Evolutionary conservation across 2,888 invertebrate species (phyloP), one percentile per base, ranked within the genome.

Genomic region (Quadriops clusia): DNA sequence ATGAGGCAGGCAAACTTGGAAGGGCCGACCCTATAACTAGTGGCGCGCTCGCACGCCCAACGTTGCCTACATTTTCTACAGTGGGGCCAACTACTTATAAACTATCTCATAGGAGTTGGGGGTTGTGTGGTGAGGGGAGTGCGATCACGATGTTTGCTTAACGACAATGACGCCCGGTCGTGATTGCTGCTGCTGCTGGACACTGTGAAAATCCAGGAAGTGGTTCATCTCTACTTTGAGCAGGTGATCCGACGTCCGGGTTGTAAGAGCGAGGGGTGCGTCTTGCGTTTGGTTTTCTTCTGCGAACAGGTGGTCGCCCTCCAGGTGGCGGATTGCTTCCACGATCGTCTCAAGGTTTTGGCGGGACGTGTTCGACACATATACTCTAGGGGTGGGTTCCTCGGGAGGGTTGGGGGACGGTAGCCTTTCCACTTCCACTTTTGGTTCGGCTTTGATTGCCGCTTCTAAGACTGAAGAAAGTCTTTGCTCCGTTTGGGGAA

Each of bases 321-420:
- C 97, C 44, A 98, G 66, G 58, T 97, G 95, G 20, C 94, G 78
- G 52, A 98, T 97, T 32, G 98, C 98, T 61, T 97, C 95, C 20
- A 97, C 93, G 44, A 98, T 95, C 8, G 95, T 95, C 63, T 97
- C 94, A 48, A 98, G 70, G 61, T 94, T 95, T 60, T 93, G 90
- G 32, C 91, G 77, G 39, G 90, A 89, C 29, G 84, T 84, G 42
- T 75, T 77, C 9, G 76, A 72, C 28, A 72, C 58, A 47, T 70
- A 73, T 30, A 72, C 55, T 40, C 72, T 62, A 23, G 63, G 64
- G 5, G 58, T 58, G 36, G 66, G 67, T 28, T 65, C 65, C 24
- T 52, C 47, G 22, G 21, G 58, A 43, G 43, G 53, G 41, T 69
- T 73, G 4, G 74, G 72, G 12, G 66, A 65, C 29, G 71, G 68